phyloP scores from a whole-genome alignment of 2,797 vertebrate species.

The Poeciliopsis presidionis region DNA sequence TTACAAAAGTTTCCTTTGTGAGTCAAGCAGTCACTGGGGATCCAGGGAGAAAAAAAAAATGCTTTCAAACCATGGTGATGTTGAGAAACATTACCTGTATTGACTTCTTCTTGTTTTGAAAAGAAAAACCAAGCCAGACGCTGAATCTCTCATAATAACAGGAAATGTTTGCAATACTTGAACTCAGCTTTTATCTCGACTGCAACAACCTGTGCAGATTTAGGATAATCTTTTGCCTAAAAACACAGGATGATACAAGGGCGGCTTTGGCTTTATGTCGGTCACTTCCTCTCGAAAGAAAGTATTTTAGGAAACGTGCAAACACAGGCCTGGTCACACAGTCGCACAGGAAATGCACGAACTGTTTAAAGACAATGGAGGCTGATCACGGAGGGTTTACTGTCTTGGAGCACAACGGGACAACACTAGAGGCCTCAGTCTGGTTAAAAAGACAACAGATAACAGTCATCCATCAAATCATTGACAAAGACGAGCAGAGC shows the following conservation, averaged over 20 bases:
- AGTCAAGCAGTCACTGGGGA: constrained; percentile 52
- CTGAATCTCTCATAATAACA: not conserved
- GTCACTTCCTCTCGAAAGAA: constrained; percentile 77
- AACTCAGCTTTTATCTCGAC: not conserved
- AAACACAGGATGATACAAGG: constrained; percentile 51
- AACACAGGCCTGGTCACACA: constrained; percentile 63
- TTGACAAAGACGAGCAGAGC: constrained; percentile 9
- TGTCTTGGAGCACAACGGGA: constrained; percentile 55
- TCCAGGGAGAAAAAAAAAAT: constrained; percentile 43
- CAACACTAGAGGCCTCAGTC: constrained; percentile 61
- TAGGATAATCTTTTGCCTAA: constrained; percentile 21
- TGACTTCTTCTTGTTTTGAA: constrained; percentile 40
- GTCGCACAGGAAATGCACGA: constrained; percentile 76
- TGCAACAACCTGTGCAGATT: constrained; percentile 12
- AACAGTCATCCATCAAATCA: constrained; percentile 41
- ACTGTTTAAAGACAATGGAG: constrained; percentile 75
- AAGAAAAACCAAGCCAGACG: constrained; percentile 24
- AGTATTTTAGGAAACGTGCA: constrained; percentile 76
- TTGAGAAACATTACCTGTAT: constrained; percentile 44
- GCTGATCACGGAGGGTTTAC: constrained; percentile 63
- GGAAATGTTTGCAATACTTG: not conserved
- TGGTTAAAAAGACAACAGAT: constrained; percentile 51
- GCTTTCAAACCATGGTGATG: constrained; percentile 54
- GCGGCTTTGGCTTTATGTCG: constrained; percentile 66
- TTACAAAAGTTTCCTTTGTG: constrained; percentile 80